Evolutionary conservation across 2,888 invertebrate genomes (phyloP).

Genomic region (Dysmachus trigonus): DNA sequence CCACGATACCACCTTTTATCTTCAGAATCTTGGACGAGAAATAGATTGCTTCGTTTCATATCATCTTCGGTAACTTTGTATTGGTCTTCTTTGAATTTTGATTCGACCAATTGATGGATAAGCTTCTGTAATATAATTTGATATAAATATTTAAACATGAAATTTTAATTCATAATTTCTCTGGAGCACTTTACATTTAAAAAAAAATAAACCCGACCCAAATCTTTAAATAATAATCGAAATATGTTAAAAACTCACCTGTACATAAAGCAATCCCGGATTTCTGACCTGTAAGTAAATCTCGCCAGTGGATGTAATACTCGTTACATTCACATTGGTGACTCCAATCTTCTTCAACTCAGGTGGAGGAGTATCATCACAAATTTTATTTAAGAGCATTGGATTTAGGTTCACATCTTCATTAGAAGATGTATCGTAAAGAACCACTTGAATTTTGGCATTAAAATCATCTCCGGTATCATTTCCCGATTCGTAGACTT

Average conservation of each 20-base stretch:
- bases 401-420: constrained; percentile 74
- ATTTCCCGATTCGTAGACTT: constrained; percentile 54
- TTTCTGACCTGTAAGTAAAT: constrained; percentile 60
- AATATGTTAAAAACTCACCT: constrained; percentile 51
- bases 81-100: constrained; percentile 58
- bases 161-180: too few relatives aligned
- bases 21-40: constrained; percentile 64
- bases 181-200: too few relatives aligned
- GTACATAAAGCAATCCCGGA: constrained; percentile 59
- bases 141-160: background rate
- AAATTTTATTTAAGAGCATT: constrained; percentile 68
- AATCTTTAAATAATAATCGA: background rate
- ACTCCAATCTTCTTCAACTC: constrained; percentile 57
- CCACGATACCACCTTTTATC: constrained; percentile 65
- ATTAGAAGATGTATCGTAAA: constrained; percentile 73
- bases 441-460: constrained; percentile 66
- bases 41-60: constrained; percentile 63
- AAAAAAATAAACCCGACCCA: too few relatives aligned
- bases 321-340: constrained; percentile 59
- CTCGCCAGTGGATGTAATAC: constrained; percentile 60
- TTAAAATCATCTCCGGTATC: constrained; percentile 45
- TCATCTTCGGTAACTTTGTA: constrained; percentile 57
- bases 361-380: constrained; percentile 59
- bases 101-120: constrained; percentile 56
- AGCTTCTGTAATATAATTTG: constrained; percentile 52